Base-by-base conservation (phyloP, 2,888 invertebrate genomes). In the Agrotis puta region DNA sequence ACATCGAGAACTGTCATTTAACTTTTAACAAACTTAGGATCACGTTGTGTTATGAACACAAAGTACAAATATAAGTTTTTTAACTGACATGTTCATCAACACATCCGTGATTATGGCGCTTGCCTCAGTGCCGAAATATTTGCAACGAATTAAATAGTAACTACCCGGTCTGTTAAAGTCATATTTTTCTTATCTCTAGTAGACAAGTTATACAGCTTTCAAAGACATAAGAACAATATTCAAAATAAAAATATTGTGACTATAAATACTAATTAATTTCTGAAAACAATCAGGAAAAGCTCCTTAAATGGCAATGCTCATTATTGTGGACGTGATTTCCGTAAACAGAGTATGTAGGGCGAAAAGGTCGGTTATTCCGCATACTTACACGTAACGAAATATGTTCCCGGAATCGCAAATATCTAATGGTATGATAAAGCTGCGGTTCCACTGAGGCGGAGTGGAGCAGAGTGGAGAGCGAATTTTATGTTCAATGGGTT, bases 321-420 rank as follows among this genome's bases (percentile, higher is more conserved):
- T 51, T 67, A 58, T 24, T 53, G 48, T 65, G 66, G 58, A 33
- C 59, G 18, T 56, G 51, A 64, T 82, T 59, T 64, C 48, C 53
- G 67, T 62, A 77, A 82, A 70, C 73, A 72, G 82, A 82, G 70
- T 22, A 71, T 61, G 20, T 51, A 72, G 69, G 68, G 56, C 62
- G 50, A 61, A 77, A 82, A 68, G 51, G 65, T 82, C 65, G 56
- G 14, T 20, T 76, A 58, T 16, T 67, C 59, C 33, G 64, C 11
- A 56, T 64, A 62, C 82, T 61, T 72, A 70, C 62, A 82, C 67
- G 43, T 47, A 39, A 68, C 24, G 43, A 39, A 74, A 74, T 65
- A 63, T 61, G 54, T 47, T 50, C 45, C 62, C 47, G 47, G 45
- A 43, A 22, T 63, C 7, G 33, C 9, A 45, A 24, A 58, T 53